A percentile compares a stretch with the other conserved stretches of the same genome.
Evolutionary conservation across 1,140 invertebrate species (phyloP).

Genomic region (Elymnias hypermnestra): DNA sequence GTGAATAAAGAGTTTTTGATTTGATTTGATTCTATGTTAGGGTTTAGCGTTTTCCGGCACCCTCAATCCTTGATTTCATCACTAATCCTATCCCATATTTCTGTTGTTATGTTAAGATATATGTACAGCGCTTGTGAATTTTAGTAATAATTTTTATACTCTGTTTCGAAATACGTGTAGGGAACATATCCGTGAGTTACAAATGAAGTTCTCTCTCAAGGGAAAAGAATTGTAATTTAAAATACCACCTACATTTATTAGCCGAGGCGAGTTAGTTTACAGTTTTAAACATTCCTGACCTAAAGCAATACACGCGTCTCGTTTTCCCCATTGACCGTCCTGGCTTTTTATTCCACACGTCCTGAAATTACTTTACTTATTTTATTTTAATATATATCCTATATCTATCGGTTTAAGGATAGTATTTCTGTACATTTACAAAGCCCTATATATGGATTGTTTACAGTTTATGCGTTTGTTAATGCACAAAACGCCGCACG

Average conservation of each 20-base stretch:
- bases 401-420: slow-evolving; percentile 5
- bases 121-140: too few relatives aligned
- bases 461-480: slow-evolving; percentile 37
- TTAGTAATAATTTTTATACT: too few relatives aligned
- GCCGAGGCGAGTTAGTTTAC: not conserved
- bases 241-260: not conserved
- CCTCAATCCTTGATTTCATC: too few relatives aligned
- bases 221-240: slow-evolving; percentile 1
- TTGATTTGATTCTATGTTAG: too few relatives aligned
- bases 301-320: slow-evolving; percentile 32
- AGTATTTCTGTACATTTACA: not conserved
- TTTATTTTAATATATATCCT: slow-evolving; percentile 7
- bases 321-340: slow-evolving; percentile 43
- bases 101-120: too few relatives aligned
- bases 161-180: too few relatives aligned
- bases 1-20: too few relatives aligned
- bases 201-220: too few relatives aligned
- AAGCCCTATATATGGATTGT: slow-evolving; percentile 15
- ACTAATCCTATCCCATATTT: too few relatives aligned
- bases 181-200: too few relatives aligned
- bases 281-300: slow-evolving; percentile 36
- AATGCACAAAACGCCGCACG: slow-evolving; percentile 38
- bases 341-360: slow-evolving; percentile 20
- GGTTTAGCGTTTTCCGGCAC: too few relatives aligned
- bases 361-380: too few relatives aligned